Evolutionary conservation across 2,888 invertebrate species (phyloP), one percentile per base, ranked within the genome.

Genomic region (Hedya salicella): DNA sequence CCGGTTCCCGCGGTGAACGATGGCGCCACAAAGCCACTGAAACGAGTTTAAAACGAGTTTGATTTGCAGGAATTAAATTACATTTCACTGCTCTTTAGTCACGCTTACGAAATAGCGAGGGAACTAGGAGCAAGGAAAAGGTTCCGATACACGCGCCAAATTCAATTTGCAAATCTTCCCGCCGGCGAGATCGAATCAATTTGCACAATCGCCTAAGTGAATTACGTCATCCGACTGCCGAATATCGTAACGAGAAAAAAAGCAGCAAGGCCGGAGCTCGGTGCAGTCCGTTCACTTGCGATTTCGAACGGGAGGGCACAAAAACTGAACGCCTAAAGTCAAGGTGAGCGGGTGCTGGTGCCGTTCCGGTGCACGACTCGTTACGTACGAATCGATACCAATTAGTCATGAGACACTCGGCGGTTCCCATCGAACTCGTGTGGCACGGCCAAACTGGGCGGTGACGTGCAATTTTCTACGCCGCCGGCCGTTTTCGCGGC

Each of bases 211-310:
- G 78, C 70, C 78, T 75, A 78, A 79, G 76, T 77, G 79, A 77
- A 82, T 89, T 85, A 87, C 89, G 87, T 89, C 88, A 89, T 79
- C 71, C 76, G 76, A 72, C 75, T 74, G 80, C 82, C 85, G 81
- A 88, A 87, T 85, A 85, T 87, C 76, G 83, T 83, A 77, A 82
- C 73, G 79, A 80, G 82, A 83, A 84, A 87, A 70, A 87, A 87
- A 82, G 77, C 80, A 79, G 66, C 86, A 88, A 88, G 89, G 89
- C 81, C 85, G 83, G 69, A 67, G 69, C 73, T 74, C 78, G 72
- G 74, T 87, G 88, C 88, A 85, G 83, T 78, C 89, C 88, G 87
- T 87, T 90, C 89, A 90, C 90, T 90, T 88, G 81, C 89, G 86
- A 83, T 90, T 87, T 89, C 88, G 80, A 79, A 77, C 75, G 74